A percentile compares a stretch with the other conserved stretches of the same genome.
These are phyloP conservation scores for Lichenostomus cassidix DNA, from an alignment of 2,113 vertebrate species.

Conservation along the genomic window DNA sequence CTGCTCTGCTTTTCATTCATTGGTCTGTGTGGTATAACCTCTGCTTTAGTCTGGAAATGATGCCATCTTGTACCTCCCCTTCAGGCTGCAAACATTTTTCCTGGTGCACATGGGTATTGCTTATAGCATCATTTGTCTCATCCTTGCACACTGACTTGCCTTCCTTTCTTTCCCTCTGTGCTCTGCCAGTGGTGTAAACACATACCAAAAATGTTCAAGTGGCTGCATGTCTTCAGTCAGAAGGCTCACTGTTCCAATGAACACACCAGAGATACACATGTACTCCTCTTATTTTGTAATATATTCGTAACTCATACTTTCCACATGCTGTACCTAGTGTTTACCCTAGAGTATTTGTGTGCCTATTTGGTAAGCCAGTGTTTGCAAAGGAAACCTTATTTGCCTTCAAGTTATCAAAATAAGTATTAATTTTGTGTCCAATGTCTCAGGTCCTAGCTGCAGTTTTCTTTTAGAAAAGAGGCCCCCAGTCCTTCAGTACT, in stretches of 20 bases:
- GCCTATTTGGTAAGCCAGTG: not conserved
- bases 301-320: not conserved
- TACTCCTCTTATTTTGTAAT: not conserved
- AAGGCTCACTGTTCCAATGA: not conserved
- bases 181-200: not conserved
- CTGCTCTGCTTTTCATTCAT: not conserved
- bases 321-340: not conserved
- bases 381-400: conserved; percentile 16
- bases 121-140: not conserved
- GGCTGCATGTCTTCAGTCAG: not conserved
- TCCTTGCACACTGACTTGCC: not conserved
- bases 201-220: not conserved
- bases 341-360: not conserved
- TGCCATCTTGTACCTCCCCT: not conserved
- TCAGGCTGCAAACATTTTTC: not conserved
- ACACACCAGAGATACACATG: not conserved
- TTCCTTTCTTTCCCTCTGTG: not conserved
- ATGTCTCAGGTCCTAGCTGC: not conserved
- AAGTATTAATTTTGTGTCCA: not conserved
- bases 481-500: not conserved
- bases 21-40: not conserved
- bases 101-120: not conserved
- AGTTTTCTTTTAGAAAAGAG: not conserved
- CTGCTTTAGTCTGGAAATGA: not conserved
- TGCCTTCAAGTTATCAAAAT: conserved; percentile 7